These are phyloP conservation scores for Patella depressa DNA, from an alignment of 2,888 invertebrate genomes.

Conservation along the genomic window DNA sequence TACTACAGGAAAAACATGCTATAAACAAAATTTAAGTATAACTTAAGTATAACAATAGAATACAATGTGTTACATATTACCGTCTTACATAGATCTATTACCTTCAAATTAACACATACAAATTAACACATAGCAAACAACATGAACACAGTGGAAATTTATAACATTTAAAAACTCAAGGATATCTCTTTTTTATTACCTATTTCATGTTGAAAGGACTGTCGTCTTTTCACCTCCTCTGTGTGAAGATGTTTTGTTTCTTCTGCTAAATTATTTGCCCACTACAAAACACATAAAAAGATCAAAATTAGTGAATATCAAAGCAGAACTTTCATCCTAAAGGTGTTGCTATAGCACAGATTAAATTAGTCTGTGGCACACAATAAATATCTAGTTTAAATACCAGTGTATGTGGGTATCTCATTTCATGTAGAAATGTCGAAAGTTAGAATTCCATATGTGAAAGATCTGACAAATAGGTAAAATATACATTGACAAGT, in stretches of 20 bases:
- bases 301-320: neutral
- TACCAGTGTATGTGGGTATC: neutral
- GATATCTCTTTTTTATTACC: conserved; percentile 37
- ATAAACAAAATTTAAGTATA: no score
- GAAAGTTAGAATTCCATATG: no score
- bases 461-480: no score
- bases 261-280: conserved; percentile 87
- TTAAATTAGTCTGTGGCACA: no score
- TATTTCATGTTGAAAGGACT: conserved; percentile 77
- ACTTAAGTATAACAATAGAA: no score
- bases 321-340: no score
- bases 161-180: neutral
- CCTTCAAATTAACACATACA: neutral
- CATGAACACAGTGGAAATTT: conserved; percentile 51
- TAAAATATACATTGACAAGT: no score
- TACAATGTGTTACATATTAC: no score
- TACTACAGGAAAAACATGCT: no score
- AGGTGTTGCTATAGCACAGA: no score
- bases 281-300: conserved; percentile 73
- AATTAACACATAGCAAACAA: neutral
- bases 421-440: neutral
- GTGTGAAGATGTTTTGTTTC: conserved; percentile 85
- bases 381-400: neutral
- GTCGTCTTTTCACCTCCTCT: conserved; percentile 85
- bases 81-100: no score